These are phyloP conservation scores for Oncopodura yosiiana DNA, from an alignment of 1,140 invertebrate genomes.

Conservation along the genomic window DNA sequence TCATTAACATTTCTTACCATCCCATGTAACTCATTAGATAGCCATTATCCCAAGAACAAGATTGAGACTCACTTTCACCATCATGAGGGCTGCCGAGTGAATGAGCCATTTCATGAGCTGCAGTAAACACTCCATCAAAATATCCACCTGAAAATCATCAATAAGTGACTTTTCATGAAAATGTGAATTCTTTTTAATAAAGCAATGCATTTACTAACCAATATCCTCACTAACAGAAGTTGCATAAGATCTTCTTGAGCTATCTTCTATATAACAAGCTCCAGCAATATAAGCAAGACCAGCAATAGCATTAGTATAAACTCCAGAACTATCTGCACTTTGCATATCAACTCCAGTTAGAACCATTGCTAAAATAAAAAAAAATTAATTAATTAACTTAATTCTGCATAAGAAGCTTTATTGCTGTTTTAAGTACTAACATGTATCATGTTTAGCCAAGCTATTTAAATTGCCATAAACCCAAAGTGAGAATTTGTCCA, in stretches of 20 bases:
- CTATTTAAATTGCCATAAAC: slow-evolving; percentile 17
- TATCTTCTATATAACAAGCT: slow-evolving; percentile 19
- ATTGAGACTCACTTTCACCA: background rate
- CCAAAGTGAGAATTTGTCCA: slow-evolving; percentile 22
- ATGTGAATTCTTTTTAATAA: too few species aligned
- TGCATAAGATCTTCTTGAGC: slow-evolving; percentile 6
- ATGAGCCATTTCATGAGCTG: slow-evolving; percentile 8
- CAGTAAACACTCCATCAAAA: background rate
- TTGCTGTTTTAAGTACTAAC: too few species aligned
- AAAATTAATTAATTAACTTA: too few species aligned
- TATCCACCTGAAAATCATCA: too few species aligned
- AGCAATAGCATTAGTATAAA: background rate
- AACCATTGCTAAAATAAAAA: slow-evolving; percentile 26
- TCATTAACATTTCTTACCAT: too few species aligned
- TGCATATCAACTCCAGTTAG: slow-evolving; percentile 27
- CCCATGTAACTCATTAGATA: slow-evolving; percentile 11
- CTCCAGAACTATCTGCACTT: slow-evolving; percentile 13
- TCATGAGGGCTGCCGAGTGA: slow-evolving; percentile 1
- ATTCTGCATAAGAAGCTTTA: too few species aligned
- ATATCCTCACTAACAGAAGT: slow-evolving; percentile 32
- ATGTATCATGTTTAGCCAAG: slow-evolving; percentile 21
- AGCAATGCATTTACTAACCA: too few species aligned
- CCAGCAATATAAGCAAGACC: slow-evolving; percentile 19
- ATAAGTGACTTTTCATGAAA: too few species aligned
- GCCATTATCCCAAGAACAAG: background rate